phyloP scores from a whole-genome alignment of 2,113 vertebrate genomes.

The Octodon degus region DNA sequence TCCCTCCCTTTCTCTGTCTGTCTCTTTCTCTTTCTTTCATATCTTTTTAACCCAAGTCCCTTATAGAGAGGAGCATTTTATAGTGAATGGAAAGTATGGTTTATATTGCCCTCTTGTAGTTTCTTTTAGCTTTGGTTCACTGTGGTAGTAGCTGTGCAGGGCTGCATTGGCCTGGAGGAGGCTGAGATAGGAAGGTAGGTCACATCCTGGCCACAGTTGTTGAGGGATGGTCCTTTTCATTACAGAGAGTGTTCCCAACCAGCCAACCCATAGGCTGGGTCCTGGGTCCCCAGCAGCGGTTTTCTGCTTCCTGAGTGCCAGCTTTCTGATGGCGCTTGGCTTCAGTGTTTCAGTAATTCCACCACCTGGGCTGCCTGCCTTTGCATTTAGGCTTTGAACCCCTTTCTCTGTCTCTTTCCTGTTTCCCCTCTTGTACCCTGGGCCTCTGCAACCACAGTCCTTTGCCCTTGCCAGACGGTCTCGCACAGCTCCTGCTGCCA shows the following conservation, averaged over 20 bases:
- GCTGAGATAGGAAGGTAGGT: neutral
- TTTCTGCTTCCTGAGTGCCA: neutral
- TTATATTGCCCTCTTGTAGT: neutral
- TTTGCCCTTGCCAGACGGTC: neutral
- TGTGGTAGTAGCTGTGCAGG: neutral
- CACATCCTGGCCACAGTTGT: neutral
- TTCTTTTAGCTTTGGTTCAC: neutral
- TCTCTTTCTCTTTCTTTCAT: neutral
- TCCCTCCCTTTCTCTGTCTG: neutral
- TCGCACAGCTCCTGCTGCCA: neutral
- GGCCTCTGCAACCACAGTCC: neutral
- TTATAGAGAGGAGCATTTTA: neutral
- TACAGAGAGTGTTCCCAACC: neutral
- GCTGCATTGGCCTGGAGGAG: neutral
- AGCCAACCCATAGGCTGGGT: neutral
- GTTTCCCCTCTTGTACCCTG: neutral
- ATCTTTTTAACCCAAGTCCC: conserved; percentile 4
- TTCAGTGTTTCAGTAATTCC: neutral
- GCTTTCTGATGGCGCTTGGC: neutral
- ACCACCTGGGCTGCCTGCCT: neutral
- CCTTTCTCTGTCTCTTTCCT: neutral
- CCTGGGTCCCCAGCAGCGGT: neutral
- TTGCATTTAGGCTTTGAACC: neutral
- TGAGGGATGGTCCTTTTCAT: neutral
- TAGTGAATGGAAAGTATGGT: neutral